phyloP scores from a whole-genome alignment of 92 coral and sea anemone genomes.

The Heliopora coerulea region DNA sequence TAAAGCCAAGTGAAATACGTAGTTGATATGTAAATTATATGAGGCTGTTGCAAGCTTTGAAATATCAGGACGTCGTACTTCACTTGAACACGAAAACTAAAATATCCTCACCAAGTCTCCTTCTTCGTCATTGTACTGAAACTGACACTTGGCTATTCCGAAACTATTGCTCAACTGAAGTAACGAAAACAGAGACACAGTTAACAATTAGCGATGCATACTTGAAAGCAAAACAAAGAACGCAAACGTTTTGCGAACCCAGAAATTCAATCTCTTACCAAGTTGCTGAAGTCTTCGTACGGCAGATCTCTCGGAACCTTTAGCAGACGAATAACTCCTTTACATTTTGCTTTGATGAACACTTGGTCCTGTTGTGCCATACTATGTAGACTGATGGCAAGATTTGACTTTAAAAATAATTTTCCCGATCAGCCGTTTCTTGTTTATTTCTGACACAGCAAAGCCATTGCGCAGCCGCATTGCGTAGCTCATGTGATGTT shows the following conservation, averaged over 20 bases:
- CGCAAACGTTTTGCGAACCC: background rate
- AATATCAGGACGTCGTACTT: background rate
- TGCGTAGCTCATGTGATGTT: background rate
- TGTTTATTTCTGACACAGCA: background rate
- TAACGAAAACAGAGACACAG: background rate
- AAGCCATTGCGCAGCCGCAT: slow-evolving; percentile 1
- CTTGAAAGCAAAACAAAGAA: background rate
- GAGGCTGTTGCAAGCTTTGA: too few species aligned
- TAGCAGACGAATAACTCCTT: slow-evolving; percentile 25
- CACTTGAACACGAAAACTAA: too few species aligned
- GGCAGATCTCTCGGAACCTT: background rate
- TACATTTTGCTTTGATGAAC: slow-evolving; percentile 17
- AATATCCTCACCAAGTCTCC: slow-evolving; percentile 25
- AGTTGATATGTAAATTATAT: too few species aligned
- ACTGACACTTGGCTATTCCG: slow-evolving; percentile 9
- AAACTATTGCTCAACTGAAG: slow-evolving; percentile 4
- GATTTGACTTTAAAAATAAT: background rate
- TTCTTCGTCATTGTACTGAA: slow-evolving; percentile 35
- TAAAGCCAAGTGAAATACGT: background rate
- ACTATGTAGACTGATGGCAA: background rate
- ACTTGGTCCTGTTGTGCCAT: slow-evolving; percentile 20
- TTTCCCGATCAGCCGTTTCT: background rate
- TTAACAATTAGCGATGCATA: background rate
- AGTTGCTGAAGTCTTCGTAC: slow-evolving; percentile 5
- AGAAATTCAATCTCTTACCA: slow-evolving; percentile 5